Evolutionary conservation across 2,797 vertebrate genomes (phyloP).

Genomic region (Salmo trutta): DNA sequence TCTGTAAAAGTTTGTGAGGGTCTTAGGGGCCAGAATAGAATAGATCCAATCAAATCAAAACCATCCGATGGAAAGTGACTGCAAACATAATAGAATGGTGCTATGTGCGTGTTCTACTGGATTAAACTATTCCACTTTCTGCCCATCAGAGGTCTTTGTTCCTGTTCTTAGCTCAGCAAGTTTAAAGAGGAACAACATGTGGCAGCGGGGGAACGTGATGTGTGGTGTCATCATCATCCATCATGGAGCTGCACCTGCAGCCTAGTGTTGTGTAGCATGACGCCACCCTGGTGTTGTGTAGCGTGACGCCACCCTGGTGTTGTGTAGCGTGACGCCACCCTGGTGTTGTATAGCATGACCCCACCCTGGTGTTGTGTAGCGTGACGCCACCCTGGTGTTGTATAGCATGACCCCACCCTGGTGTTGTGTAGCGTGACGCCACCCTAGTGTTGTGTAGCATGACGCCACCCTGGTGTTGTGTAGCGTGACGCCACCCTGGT

Average conservation of each 20-base stretch:
- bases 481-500: slow-evolving; percentile 4
- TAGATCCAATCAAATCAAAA: no score
- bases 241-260: slow-evolving; percentile 23
- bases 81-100: no score
- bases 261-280: slow-evolving; percentile 6
- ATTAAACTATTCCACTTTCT: no score
- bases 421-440: slow-evolving; percentile 10
- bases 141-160: no score
- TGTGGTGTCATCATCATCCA: slow-evolving; percentile 24
- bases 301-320: slow-evolving; percentile 4
- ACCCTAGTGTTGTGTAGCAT: background rate
- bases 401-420: slow-evolving; percentile 3
- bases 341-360: slow-evolving; percentile 5
- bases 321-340: slow-evolving; percentile 8
- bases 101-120: no score
- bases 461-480: background rate
- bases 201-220: background rate
- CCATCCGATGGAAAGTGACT: no score
- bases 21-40: no score
- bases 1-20: no score
- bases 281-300: background rate
- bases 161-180: no score
- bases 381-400: slow-evolving; percentile 3
- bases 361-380: background rate
- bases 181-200: no score